These are phyloP conservation scores for Ianthella basta DNA, from an alignment of 37 sponge, comb jelly and placozoan genomes.

Conservation along the genomic window DNA sequence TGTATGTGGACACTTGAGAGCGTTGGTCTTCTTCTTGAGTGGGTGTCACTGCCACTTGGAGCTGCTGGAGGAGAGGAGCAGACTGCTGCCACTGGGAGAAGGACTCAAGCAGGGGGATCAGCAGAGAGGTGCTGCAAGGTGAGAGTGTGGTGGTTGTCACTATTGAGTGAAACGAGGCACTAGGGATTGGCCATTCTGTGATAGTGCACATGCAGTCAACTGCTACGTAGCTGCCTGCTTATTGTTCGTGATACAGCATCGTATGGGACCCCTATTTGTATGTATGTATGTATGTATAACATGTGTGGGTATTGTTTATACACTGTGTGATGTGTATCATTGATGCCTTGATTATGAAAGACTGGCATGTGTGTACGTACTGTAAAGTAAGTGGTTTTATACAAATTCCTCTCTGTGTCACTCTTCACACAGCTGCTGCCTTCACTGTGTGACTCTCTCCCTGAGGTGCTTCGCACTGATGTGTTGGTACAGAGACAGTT, in stretches of 20 bases:
- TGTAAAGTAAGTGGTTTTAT: too few relatives aligned
- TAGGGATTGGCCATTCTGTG: too few relatives aligned
- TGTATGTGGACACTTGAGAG: neutral
- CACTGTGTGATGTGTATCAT: too few relatives aligned
- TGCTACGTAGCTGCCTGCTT: too few relatives aligned
- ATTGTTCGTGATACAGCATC: too few relatives aligned
- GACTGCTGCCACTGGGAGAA: neutral
- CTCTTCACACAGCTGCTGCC: neutral
- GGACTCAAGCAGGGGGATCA: neutral
- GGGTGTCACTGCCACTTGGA: neutral
- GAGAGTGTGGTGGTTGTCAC: neutral
- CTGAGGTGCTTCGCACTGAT: neutral
- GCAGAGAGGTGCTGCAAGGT: slow-evolving; percentile 26
- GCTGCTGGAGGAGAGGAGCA: neutral
- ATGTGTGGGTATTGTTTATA: too few relatives aligned
- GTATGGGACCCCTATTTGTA: too few relatives aligned
- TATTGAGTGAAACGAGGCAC: too few relatives aligned
- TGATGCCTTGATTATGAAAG: too few relatives aligned
- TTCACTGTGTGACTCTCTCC: neutral
- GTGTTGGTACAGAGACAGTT: slow-evolving; percentile 14
- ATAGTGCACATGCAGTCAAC: too few relatives aligned
- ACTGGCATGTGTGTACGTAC: too few relatives aligned
- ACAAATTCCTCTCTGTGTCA: neutral
- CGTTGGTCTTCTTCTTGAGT: slow-evolving; percentile 19
- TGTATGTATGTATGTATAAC: slow-evolving; percentile 21